Conservation (phyloP, 30 jellyfish, hydroid and myxozoan genomes). For the Cassiopea xamachana region DNA sequence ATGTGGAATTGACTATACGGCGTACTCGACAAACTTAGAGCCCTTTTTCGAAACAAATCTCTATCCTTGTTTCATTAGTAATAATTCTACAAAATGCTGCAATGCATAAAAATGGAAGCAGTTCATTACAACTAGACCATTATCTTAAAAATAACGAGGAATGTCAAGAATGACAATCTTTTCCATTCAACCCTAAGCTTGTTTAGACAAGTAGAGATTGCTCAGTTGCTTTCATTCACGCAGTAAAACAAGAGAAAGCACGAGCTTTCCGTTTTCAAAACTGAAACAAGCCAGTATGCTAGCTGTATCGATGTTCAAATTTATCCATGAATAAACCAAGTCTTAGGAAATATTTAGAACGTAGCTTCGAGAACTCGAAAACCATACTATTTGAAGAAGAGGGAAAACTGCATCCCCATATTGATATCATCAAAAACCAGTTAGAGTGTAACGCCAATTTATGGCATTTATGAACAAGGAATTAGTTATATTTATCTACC, state of each 20-base stretch:
- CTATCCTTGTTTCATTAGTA: background rate
- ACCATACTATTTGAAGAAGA: too few species aligned
- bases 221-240: constrained; percentile 18
- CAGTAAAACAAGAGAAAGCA: background rate
- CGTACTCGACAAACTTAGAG: too few species aligned
- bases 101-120: background rate
- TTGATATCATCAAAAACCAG: too few species aligned
- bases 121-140: background rate
- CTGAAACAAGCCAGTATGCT: background rate
- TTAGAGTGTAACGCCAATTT: background rate
- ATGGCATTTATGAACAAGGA: background rate
- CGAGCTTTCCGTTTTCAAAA: background rate
- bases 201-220: background rate
- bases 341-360: too few species aligned
- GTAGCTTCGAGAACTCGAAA: too few species aligned
- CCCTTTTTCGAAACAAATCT: too few species aligned
- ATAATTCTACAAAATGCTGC: background rate
- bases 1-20: too few species aligned
- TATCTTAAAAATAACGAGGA: background rate
- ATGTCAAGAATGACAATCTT: background rate
- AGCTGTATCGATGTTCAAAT: background rate
- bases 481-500: background rate
- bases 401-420: too few species aligned
- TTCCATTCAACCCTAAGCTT: background rate
- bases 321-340: background rate